Percentiles rank a stretch among this genome's conserved stretches.
These are phyloP conservation scores for Theristicus caerulescens DNA, from an alignment of 2,113 vertebrate genomes.

Conservation along the genomic window DNA sequence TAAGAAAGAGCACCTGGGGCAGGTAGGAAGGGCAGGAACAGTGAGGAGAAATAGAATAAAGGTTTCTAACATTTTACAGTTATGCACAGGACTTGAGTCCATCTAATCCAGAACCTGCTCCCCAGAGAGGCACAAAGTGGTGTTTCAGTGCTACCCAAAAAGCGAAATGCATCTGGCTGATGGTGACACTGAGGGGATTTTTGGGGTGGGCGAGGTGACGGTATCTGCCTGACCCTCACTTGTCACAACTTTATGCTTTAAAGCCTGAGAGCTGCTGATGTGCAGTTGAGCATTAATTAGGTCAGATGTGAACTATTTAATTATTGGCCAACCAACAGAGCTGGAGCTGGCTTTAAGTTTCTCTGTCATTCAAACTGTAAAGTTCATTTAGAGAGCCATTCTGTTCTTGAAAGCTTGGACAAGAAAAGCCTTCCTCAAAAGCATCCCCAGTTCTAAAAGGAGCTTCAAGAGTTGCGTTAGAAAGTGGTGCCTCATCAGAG, in stretches of 20 bases:
- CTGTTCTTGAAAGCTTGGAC: neutral
- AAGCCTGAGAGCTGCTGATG: neutral
- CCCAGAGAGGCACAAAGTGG: neutral
- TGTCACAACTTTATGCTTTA: neutral
- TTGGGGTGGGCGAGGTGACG: neutral
- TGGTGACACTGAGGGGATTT: accelerated
- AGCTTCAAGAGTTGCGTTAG: neutral
- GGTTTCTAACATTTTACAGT: neutral
- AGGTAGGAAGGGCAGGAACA: neutral
- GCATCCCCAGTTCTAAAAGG: neutral
- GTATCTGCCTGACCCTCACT: neutral
- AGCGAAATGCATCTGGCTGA: neutral
- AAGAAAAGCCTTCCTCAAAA: neutral
- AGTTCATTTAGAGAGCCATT: neutral
- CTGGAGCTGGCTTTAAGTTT: neutral
- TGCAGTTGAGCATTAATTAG: neutral
- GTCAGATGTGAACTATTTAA: neutral
- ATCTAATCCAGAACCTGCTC: neutral
- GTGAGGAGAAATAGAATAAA: neutral
- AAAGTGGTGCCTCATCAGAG: neutral
- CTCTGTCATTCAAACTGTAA: neutral
- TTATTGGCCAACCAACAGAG: neutral
- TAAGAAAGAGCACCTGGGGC: neutral
- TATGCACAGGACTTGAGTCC: neutral
- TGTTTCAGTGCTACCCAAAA: neutral